Evolutionary conservation across 1,140 invertebrate species (phyloP), one percentile per base, ranked within the genome.

Genomic region (Linepithema humile): DNA sequence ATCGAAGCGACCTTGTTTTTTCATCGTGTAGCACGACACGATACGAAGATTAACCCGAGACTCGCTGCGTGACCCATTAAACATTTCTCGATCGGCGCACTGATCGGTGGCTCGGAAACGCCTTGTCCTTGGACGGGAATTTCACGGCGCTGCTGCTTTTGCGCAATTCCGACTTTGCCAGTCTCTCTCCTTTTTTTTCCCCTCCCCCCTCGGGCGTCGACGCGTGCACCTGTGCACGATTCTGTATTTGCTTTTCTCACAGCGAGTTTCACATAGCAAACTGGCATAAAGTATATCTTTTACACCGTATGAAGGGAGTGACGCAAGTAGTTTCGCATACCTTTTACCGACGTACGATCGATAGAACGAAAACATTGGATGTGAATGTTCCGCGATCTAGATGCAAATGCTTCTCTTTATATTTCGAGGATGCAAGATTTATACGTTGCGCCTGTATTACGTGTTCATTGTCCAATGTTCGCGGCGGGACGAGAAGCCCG

Each of bases 81-180:
- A 48, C 69, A 32, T 40, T 64, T 29, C 29, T 84, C 29, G 50
- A 82, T 67, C 45, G n/a, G 20, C 26, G 26, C 23, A 35, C 20
- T 20, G 67, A 85, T 85, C 57, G 35, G 3, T 57, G 43, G 10
- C 64, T 64, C 40, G 45, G n/a, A 53, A 84, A 74, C 70, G 67
- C 85, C 82, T 85, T 60, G 85, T 88, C 83, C 83, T 85, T 88
- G 87, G 75, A 82, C 69, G 60, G 59, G 70, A 88, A 88, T 88
- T 85, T 85, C 70, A 84, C 45, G 82, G 60, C 12, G 65, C 29
- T 15, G 57, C 3, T 38, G 38, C 7, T 32, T 80, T 84, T 84
- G 70, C 87, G 83, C 67, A 88, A 87, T 70, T 82, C 23, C 29
- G 3, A 67, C 65, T 64, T 77, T 69, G 15, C 73, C 45, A 53